Conservation (phyloP, 2,113 vertebrate species). For the Athene cunicularia region DNA sequence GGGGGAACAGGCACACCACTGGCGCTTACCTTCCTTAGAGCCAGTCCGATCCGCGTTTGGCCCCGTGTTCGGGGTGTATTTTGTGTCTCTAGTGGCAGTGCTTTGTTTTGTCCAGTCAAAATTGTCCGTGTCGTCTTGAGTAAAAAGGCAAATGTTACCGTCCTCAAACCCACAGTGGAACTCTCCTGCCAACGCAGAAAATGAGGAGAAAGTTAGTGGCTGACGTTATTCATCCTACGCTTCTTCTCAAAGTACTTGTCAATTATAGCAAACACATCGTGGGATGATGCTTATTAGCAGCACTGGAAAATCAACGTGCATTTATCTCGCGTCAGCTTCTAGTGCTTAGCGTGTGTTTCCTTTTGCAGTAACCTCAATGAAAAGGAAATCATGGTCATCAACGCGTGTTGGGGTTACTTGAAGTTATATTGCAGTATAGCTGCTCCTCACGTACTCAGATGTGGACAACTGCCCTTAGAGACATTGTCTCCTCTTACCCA, state of each 20-base stretch:
- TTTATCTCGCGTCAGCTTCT: neutral
- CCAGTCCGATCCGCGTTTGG: constrained; percentile 89
- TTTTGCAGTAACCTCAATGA: neutral
- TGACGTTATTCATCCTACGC: no score
- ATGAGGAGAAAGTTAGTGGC: neutral
- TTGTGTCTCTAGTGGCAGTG: constrained; percentile 93
- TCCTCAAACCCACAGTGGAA: constrained; percentile 98
- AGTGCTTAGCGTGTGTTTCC: neutral
- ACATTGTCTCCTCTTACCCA: neutral
- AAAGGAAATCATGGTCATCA: fast-evolving
- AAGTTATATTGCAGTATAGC: neutral
- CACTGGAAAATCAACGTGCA: neutral
- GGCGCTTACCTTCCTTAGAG: constrained; percentile 90
- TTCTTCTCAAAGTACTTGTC: neutral
- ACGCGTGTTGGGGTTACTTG: neutral
- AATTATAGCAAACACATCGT: no score
- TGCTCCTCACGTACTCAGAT: neutral
- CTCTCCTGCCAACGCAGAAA: constrained; percentile 82
- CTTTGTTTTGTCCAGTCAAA: constrained; percentile 99
- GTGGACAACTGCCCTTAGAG: neutral
- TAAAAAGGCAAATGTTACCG: constrained; percentile 95
- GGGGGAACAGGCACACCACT: fast-evolving
- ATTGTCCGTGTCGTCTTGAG: constrained; percentile 94
- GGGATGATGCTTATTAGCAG: neutral
- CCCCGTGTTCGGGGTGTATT: constrained; percentile 96